These are phyloP conservation scores for Acridotheres tristis DNA, from an alignment of 2,797 vertebrate species.

Conservation along the genomic window DNA sequence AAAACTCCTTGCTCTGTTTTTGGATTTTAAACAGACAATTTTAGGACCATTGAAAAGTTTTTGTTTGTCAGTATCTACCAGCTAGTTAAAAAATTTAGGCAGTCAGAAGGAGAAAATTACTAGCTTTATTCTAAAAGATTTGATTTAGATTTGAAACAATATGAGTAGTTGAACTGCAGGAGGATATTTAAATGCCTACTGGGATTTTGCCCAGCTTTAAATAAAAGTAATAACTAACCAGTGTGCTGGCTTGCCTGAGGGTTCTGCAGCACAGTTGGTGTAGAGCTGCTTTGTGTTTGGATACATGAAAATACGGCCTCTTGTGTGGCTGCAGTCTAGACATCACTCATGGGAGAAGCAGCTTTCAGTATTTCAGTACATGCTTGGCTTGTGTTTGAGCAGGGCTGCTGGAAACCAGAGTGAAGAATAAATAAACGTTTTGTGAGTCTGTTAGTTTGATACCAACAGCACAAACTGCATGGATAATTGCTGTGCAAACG, in stretches of 20 bases:
- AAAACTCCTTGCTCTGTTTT: not conserved
- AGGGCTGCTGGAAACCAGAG: not conserved
- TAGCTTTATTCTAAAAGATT: not conserved
- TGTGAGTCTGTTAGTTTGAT: not conserved
- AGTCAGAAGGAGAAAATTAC: not conserved
- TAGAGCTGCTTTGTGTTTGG: not conserved
- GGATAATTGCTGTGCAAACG: not conserved
- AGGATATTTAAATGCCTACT: not conserved
- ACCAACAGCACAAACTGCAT: not conserved
- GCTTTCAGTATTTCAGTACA: not conserved
- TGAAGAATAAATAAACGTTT: not conserved
- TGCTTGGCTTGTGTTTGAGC: not conserved
- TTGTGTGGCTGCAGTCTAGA: not conserved
- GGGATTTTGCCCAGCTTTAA: not conserved
- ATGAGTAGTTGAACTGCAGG: not conserved
- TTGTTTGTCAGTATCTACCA: not conserved
- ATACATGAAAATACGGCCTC: not conserved
- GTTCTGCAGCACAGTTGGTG: not conserved
- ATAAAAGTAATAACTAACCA: not conserved
- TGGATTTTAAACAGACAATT: not conserved
- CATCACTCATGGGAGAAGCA: not conserved
- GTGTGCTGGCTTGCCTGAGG: not conserved
- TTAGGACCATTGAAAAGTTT: fast-evolving
- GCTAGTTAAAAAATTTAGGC: fast-evolving
- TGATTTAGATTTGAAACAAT: not conserved